Evolutionary conservation across 2,888 invertebrate species (phyloP).

Genomic region (Cantharis lateralis): DNA sequence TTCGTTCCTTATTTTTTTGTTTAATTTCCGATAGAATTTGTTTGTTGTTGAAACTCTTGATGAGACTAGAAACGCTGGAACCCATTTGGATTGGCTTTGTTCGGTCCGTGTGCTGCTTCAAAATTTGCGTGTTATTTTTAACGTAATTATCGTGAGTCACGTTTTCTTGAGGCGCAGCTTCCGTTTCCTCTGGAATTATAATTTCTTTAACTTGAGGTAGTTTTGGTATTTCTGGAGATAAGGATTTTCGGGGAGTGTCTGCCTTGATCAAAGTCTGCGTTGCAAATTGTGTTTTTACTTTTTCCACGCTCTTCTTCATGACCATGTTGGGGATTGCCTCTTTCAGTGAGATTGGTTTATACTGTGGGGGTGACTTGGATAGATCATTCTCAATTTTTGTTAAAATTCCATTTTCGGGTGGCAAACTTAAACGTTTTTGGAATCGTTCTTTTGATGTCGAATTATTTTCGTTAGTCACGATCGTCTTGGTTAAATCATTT

Average conservation of each 20-base stretch:
- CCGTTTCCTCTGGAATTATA: constrained; percentile 68
- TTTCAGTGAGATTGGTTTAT: constrained; percentile 27
- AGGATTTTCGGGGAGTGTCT: constrained; percentile 48
- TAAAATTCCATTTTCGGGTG: background rate
- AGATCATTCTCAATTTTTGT: constrained; percentile 9
- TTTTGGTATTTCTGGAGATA: constrained; percentile 70
- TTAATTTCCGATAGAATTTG: constrained; percentile 64
- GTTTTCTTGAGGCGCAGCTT: constrained; percentile 44
- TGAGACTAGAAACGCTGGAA: constrained; percentile 63
- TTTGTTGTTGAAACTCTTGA: constrained; percentile 55
- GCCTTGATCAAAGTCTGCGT: constrained; percentile 48
- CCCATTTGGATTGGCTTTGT: constrained; percentile 62
- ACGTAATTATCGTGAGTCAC: constrained; percentile 54
- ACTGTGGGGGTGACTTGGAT: constrained; percentile 11
- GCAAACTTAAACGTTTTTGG: background rate
- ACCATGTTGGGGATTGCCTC: constrained; percentile 40
- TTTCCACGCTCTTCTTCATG: constrained; percentile 50
- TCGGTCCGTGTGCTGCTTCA: constrained; percentile 48
- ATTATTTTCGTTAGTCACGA: constrained; percentile 51
- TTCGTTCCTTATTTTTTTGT: constrained; percentile 42
- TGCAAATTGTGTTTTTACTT: constrained; percentile 49
- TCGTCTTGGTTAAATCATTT: constrained; percentile 46
- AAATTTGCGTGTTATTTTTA: constrained; percentile 54
- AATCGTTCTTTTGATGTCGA: constrained; percentile 34
- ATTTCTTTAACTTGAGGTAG: constrained; percentile 77